phyloP scores from a whole-genome alignment of 2,888 invertebrate genomes.

The Camptogramma bilineatum region DNA sequence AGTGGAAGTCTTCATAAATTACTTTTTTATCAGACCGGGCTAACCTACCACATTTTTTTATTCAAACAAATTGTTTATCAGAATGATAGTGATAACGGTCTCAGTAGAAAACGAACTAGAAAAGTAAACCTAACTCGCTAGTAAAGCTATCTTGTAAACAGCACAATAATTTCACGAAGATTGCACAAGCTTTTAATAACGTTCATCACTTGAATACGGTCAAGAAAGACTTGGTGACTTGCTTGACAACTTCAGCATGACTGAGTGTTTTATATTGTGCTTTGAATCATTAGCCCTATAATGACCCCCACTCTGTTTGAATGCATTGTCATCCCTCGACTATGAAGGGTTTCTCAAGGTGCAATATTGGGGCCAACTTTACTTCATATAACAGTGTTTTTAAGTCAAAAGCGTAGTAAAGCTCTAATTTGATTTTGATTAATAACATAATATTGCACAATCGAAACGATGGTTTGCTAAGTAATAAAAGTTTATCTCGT shows the following conservation, averaged over 20 bases:
- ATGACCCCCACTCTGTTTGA: slow-evolving; percentile 3
- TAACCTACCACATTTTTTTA: slow-evolving; percentile 19
- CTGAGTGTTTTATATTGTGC: slow-evolving; percentile 12
- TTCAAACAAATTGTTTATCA: slow-evolving; percentile 10
- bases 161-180: slow-evolving; percentile 5
- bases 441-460: slow-evolving; percentile 1
- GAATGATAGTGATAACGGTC: not conserved
- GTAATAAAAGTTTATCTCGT: not conserved
- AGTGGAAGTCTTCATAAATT: slow-evolving; percentile 10
- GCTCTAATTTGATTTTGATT: too few relatives aligned
- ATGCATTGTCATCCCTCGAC: not conserved
- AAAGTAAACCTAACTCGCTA: not conserved
- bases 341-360: slow-evolving; percentile 10
- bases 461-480: not conserved
- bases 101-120: not conserved
- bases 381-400: not conserved
- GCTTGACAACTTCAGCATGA: slow-evolving; percentile 17
- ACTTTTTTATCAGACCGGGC: slow-evolving; percentile 25
- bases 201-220: slow-evolving; percentile 5
- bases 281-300: slow-evolving; percentile 21
- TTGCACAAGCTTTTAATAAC: slow-evolving; percentile 27
- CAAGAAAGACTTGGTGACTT: slow-evolving; percentile 1
- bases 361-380: slow-evolving; percentile 6
- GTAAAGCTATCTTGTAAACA: not conserved
- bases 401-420: not conserved